A percentile compares a stretch with the other conserved stretches of the same genome.
phyloP scores from a whole-genome alignment of 2,797 vertebrate genomes.

The Pampus argenteus region DNA sequence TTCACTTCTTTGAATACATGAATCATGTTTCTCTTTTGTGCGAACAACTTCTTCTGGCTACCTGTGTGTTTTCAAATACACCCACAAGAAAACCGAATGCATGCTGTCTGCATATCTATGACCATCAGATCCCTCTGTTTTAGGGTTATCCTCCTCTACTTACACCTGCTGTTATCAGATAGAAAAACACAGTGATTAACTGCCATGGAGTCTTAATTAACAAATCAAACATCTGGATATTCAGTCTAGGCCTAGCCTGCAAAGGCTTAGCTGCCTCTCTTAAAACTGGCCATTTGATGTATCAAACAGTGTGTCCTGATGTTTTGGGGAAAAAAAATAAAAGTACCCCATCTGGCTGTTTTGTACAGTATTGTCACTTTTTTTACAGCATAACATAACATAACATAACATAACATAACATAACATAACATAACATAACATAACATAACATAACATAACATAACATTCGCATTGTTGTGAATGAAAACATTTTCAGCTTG shows the following conservation, averaged over 20 bases:
- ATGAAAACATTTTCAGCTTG: constrained; percentile 53
- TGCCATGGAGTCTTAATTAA: constrained; percentile 78
- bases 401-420: neutral
- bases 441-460: neutral
- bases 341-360: constrained; percentile 72
- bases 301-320: constrained; percentile 73
- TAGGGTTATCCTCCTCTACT: constrained; percentile 57
- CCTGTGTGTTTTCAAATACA: constrained; percentile 35
- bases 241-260: constrained; percentile 72
- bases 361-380: constrained; percentile 25
- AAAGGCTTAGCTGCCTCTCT: constrained; percentile 57
- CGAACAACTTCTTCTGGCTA: constrained; percentile 36
- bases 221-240: constrained; percentile 82
- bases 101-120: constrained; percentile 27
- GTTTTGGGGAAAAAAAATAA: constrained; percentile 48
- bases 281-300: constrained; percentile 72
- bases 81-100: constrained; percentile 39
- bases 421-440: neutral
- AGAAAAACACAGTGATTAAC: constrained; percentile 66
- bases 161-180: constrained; percentile 75
- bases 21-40: constrained; percentile 11
- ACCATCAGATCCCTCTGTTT: constrained; percentile 44
- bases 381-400: constrained; percentile 11
- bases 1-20: neutral
- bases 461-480: constrained; percentile 11